phyloP scores from a whole-genome alignment of 2,797 vertebrate species.

The Lophius americanus region DNA sequence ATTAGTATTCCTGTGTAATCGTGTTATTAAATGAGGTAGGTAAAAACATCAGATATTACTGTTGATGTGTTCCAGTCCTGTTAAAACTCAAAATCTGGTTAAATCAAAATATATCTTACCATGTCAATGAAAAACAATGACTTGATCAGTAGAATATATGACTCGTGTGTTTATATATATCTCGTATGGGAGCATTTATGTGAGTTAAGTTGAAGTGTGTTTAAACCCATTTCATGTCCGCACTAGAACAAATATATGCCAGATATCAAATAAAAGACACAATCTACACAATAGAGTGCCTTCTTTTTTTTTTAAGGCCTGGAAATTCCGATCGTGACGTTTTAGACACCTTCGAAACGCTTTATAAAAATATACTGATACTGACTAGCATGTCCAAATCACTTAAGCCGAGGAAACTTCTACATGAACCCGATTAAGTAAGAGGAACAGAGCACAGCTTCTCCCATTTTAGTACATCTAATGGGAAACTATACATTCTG shows the following conservation, averaged over 20 bases:
- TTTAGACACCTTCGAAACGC: too few species aligned
- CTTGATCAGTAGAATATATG: too few species aligned
- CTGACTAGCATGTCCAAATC: background rate
- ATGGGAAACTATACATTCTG: constrained; percentile 1
- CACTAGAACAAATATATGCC: too few species aligned
- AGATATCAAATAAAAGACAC: too few species aligned
- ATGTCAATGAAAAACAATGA: too few species aligned
- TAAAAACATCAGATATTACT: background rate
- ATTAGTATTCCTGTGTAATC: background rate
- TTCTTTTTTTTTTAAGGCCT: too few species aligned
- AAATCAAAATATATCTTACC: background rate
- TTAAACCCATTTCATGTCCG: too few species aligned
- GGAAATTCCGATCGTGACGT: too few species aligned
- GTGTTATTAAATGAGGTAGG: background rate
- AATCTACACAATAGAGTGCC: too few species aligned
- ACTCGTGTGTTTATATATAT: too few species aligned
- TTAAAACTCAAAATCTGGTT: background rate
- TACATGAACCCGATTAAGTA: constrained; percentile 5
- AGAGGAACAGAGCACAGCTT: background rate
- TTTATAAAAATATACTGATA: too few species aligned
- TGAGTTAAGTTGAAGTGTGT: background rate
- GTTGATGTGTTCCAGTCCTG: background rate
- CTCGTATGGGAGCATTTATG: background rate
- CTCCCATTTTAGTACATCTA: background rate
- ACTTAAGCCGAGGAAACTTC: background rate